Evolutionary conservation across 2,797 vertebrate genomes (phyloP), one percentile per base, ranked within the genome.

Genomic region (Eleutherodactylus coqui): DNA sequence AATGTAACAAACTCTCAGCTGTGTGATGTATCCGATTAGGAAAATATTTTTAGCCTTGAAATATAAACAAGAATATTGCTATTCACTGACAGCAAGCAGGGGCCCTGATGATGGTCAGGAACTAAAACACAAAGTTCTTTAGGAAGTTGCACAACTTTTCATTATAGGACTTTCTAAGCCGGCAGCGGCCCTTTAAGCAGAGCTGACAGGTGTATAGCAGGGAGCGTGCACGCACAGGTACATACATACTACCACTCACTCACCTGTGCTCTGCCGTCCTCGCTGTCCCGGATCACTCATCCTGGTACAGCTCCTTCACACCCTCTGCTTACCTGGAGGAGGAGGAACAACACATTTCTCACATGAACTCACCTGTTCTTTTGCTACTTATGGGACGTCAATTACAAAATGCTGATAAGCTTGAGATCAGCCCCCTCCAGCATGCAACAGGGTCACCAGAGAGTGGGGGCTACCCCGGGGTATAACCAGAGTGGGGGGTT

Each of bases 271-370:
- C 21, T n/a, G 38, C 60, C 24, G 13, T 32, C 27, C 75, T 49
- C 45, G 4, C 16, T 60, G 24, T 79, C 77, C 77, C 32, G 77
- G 53, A 79, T 58, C 53, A 36, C n/a, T 58, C 0, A 79, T 79
- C 77, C 77, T 79, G 76, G 38, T 78, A 24, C 53, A 36, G 76
- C 7, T 78, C 49, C 51, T 53, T 78, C 34, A 53, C 53, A 8
- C 10, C 19, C 32, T n/a, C 32, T 78, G n/a, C 29, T 79, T 79
- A 79, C 53, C 55, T 79, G 55, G 0, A 43, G 64, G 32, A 72
- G 69, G 69, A 79, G 51, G 77, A n/a, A 79, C 51, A 51, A 11
- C 13, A 75, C 1, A 27, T 27, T 49, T 49, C 45, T 49, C 4
- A 43, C 45, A 75, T 19, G 43, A 51, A 17, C n/a, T 47, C 73